A percentile compares a stretch with the other conserved stretches of the same genome.
Conservation (phyloP, 1,140 invertebrate genomes). For the Drosophila fuyamai region DNA sequence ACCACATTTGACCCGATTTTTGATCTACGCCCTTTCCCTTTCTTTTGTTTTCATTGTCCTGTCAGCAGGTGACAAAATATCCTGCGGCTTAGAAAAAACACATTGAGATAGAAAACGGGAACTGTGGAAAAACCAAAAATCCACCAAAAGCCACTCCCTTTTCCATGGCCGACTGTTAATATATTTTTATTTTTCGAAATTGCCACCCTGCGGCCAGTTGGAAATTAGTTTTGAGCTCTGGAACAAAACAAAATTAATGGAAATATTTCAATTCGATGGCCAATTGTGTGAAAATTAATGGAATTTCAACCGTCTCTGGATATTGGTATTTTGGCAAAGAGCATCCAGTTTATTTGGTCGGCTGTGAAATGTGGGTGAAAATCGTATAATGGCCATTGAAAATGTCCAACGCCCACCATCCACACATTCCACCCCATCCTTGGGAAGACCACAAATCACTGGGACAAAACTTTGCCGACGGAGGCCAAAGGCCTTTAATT, state of each 20-base stretch:
- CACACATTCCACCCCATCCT: neutral
- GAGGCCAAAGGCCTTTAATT: constrained; percentile 34
- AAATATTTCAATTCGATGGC: constrained; percentile 13
- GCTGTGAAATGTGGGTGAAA: constrained; percentile 1
- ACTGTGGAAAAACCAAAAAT: neutral
- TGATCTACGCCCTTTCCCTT: neutral
- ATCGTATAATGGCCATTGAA: constrained; percentile 6
- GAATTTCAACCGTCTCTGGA: constrained; percentile 1
- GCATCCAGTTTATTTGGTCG: neutral
- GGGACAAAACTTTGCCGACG: constrained; percentile 12
- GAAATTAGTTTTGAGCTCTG: constrained; percentile 37
- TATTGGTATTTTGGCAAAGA: neutral
- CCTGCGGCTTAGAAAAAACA: constrained; percentile 16
- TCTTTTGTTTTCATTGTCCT: neutral
- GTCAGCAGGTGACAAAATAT: constrained; percentile 9
- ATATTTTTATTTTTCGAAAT: constrained; percentile 45
- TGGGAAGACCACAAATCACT: constrained; percentile 14
- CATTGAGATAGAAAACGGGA: neutral
- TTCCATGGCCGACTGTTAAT: constrained; percentile 13
- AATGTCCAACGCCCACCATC: neutral
- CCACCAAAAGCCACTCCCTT: neutral
- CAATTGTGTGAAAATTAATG: constrained; percentile 23
- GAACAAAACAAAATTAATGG: constrained; percentile 22
- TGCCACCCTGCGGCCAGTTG: constrained; percentile 47
- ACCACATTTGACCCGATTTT: neutral